phyloP scores from a whole-genome alignment of 2,113 vertebrate species.

The Chamaetylas fuelleborni region DNA sequence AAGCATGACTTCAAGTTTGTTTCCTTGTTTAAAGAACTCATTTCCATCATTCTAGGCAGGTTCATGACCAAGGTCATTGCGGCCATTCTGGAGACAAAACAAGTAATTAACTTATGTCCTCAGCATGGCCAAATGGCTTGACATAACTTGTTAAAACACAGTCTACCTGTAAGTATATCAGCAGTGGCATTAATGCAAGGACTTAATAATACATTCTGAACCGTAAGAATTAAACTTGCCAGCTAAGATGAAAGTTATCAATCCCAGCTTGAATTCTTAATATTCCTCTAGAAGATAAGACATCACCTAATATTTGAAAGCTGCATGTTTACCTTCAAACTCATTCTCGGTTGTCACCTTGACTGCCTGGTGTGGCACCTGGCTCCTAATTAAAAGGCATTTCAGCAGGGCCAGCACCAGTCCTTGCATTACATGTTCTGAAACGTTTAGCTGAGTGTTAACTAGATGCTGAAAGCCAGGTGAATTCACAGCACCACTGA shows the following conservation, averaged over 20 bases:
- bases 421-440: neutral
- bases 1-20: neutral
- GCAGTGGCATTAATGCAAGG: neutral
- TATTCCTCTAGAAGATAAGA: neutral
- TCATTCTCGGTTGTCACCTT: neutral
- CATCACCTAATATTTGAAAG: neutral
- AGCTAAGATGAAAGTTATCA: neutral
- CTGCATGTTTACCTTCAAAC: neutral
- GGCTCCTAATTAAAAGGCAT: conserved; percentile 21
- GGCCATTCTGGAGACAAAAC: neutral
- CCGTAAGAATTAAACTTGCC: neutral
- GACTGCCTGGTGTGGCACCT: neutral
- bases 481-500: neutral
- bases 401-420: neutral
- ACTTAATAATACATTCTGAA: neutral
- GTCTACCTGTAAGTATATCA: neutral
- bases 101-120: neutral
- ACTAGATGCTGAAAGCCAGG: conserved; percentile 24
- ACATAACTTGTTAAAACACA: neutral
- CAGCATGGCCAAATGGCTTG: neutral
- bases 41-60: neutral
- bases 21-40: neutral
- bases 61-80: neutral
- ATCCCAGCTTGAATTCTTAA: neutral
- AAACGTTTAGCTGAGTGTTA: neutral